A percentile compares a stretch with the other conserved stretches of the same genome.
These are phyloP conservation scores for Vulpes ferrilata DNA, from an alignment of 2,113 vertebrate genomes.

Conservation along the genomic window DNA sequence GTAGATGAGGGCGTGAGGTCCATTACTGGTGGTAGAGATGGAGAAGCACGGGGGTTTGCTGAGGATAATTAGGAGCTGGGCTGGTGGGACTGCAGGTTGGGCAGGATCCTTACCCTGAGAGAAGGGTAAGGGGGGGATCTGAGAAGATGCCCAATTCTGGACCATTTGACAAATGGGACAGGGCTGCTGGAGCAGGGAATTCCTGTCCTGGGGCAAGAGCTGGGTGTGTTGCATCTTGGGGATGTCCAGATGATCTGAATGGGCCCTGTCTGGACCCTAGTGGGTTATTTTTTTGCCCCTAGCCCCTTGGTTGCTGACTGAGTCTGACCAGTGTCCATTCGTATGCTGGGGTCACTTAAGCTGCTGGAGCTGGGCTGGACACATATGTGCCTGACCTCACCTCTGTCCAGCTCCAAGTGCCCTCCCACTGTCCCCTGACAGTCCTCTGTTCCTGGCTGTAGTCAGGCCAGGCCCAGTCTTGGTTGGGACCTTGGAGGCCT, in stretches of 20 bases:
- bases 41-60: not conserved
- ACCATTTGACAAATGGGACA: no score
- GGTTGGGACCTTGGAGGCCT: not conserved
- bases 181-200: not conserved
- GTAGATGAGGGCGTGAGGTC: not conserved
- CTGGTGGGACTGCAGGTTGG: not conserved
- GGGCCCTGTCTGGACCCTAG: not conserved
- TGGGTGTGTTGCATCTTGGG: not conserved
- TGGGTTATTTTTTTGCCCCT: not conserved
- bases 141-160: not conserved
- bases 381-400: not conserved
- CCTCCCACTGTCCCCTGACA: not conserved
- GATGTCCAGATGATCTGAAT: not conserved
- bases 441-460: not conserved
- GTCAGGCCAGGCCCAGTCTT: not conserved
- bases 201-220: not conserved
- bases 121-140: not conserved
- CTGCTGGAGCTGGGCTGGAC: not conserved
- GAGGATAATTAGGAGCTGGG: not conserved
- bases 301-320: fast-evolving
- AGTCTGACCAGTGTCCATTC: not conserved
- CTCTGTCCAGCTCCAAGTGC: not conserved
- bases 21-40: not conserved
- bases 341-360: fast-evolving
- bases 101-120: no score